Base-by-base conservation (phyloP, 2,888 invertebrate species). In the Andrena bicolor region DNA sequence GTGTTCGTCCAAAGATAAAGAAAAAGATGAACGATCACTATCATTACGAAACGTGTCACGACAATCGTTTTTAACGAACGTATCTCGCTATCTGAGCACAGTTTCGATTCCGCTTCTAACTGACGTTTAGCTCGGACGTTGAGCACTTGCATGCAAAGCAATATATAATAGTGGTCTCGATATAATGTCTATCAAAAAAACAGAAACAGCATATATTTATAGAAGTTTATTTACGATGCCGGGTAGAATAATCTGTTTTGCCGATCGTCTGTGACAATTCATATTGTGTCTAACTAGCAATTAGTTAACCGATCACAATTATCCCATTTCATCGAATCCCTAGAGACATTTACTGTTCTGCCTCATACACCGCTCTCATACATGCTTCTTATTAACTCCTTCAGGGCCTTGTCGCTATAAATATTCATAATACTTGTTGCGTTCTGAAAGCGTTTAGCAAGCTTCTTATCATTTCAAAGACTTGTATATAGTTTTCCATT, bases 321-420 rank as follows among this genome's bases (percentile, higher is more conserved):
- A 63, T 69, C 69, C 74, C 70, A 76, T 76, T 79, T 82, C 80
- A 82, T 71, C 30, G 53, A 56, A 81, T 80, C 65, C 79, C 69
- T 77, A 82, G 80, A 84, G 82, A 87, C 83, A 87, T 89, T 89
- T 86, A 81, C 84, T 86, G 87, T 91, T 90, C 91, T 92, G 91
- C 91, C 92, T 91, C 89, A 91, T 90, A 92, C 92, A 90, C 92
- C 92, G 92, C 91, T 92, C 92, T 92, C 92, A 92, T 92, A 87
- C 76, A 90, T 88, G 89, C 89, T 91, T 88, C 63, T 83, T 76
- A 86, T 82, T 75, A 84, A 84, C 83, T 58, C 30, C 80, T 69
- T 70, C 68, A 76, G 77, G 71, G 20, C 30, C 56, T 72, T 77
- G 26, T 76, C 58, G 71, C 70, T 80, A 70, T 66, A 73, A 65